phyloP scores from a whole-genome alignment of 2,888 invertebrate species.

The Zaprionus lineosus region DNA sequence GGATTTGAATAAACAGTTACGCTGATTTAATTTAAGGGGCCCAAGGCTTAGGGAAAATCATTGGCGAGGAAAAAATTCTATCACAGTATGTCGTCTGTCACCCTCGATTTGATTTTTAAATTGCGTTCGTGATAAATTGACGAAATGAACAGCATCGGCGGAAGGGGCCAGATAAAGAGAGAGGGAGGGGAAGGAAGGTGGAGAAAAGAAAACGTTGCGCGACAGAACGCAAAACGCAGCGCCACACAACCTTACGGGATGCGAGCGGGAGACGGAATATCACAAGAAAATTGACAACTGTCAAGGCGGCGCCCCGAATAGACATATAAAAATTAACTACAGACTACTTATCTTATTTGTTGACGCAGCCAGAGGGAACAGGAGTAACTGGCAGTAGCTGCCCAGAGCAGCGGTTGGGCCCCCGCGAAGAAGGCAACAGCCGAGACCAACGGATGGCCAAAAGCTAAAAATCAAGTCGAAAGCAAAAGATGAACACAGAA shows the following conservation, averaged over 20 bases:
- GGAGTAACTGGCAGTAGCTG: too few relatives aligned
- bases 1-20: constrained; percentile 82
- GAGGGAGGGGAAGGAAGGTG: constrained; percentile 15
- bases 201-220: constrained; percentile 3
- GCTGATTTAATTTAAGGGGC: constrained; percentile 81
- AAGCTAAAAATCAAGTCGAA: constrained; percentile 3
- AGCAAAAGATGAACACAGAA: constrained; percentile 46
- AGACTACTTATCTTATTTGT: constrained; percentile 78
- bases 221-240: constrained; percentile 13
- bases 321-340: constrained; percentile 79
- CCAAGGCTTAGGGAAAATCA: constrained; percentile 29
- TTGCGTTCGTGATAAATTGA: constrained; percentile 81
- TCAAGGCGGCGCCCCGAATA: constrained; percentile 61
- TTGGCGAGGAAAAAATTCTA: constrained; percentile 65
- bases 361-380: constrained; percentile 46
- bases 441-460: constrained; percentile 14
- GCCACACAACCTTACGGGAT: constrained; percentile 8
- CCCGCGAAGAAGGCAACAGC: constrained; percentile 10
- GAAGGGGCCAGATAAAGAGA: too few relatives aligned
- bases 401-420: too few relatives aligned
- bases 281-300: constrained; percentile 73
- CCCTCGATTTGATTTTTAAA: constrained; percentile 80
- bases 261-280: constrained; percentile 12
- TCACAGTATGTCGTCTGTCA: constrained; percentile 79
- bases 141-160: constrained; percentile 77